phyloP scores from a whole-genome alignment of 2,888 invertebrate genomes.

The Caenorhabditis sinica region DNA sequence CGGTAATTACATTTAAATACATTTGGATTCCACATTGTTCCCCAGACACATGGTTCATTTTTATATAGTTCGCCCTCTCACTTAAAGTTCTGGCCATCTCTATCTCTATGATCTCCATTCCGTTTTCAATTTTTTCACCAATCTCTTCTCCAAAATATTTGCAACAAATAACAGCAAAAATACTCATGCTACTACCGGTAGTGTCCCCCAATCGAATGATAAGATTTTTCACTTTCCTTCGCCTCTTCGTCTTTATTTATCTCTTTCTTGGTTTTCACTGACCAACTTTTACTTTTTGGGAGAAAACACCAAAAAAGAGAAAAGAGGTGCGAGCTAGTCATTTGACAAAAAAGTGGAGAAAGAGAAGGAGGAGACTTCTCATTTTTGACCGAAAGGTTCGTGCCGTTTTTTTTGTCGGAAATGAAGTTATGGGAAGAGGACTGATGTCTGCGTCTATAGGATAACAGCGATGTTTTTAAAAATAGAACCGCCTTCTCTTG shows the following conservation, averaged over 20 bases:
- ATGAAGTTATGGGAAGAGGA: conserved; percentile 54
- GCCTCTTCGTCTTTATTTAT: conserved; percentile 28
- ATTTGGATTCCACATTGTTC: no score
- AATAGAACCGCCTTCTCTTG: conserved; percentile 37
- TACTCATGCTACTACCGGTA: conserved; percentile 17
- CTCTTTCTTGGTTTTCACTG: conserved; percentile 8
- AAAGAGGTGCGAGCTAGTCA: conserved; percentile 46
- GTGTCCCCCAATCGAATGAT: conserved; percentile 36
- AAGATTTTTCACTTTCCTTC: conserved; percentile 9
- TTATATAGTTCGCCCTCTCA: neutral
- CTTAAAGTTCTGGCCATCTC: conserved; percentile 11
- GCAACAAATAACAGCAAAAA: conserved; percentile 11
- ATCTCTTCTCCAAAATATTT: conserved; percentile 38
- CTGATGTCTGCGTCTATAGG: conserved; percentile 30
- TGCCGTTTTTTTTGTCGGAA: conserved; percentile 27
- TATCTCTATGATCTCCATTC: conserved; percentile 12
- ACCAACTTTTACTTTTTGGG: conserved; percentile 47
- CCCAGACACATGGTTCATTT: no score
- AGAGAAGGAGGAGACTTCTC: conserved; percentile 46
- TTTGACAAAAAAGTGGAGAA: conserved; percentile 36
- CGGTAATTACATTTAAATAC: no score
- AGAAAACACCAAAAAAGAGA: conserved; percentile 46
- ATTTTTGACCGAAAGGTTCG: conserved; percentile 57
- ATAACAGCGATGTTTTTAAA: conserved; percentile 10
- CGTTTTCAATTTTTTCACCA: conserved; percentile 31